A percentile compares a stretch with the other conserved stretches of the same genome.
phyloP scores from a whole-genome alignment of 2,113 vertebrate species.

The Scortum barcoo region DNA sequence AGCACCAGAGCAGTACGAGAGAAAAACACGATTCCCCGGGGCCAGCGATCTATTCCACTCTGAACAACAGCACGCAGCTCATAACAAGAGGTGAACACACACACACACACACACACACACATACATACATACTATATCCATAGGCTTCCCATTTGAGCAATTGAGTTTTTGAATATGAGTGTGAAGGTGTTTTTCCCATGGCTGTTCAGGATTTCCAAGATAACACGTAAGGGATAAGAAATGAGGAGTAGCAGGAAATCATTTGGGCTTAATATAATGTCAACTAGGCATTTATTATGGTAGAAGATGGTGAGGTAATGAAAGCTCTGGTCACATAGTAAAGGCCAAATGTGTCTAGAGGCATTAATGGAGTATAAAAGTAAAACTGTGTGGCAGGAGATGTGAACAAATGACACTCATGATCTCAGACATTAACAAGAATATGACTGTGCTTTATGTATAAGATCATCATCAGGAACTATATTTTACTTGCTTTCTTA shows the following conservation, averaged over 20 bases:
- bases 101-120: slow-evolving; percentile 19
- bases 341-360: background rate
- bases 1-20: slow-evolving; percentile 48
- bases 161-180: slow-evolving; percentile 35
- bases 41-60: slow-evolving; percentile 55
- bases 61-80: slow-evolving; percentile 70
- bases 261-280: background rate
- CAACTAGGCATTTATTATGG: background rate
- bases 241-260: background rate
- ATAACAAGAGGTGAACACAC: slow-evolving; percentile 67
- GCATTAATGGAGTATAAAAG: background rate
- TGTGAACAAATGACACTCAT: background rate
- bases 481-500: background rate
- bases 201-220: slow-evolving; percentile 2
- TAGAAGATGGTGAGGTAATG: background rate
- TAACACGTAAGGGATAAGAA: background rate
- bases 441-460: background rate
- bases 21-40: slow-evolving; percentile 76
- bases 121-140: slow-evolving; percentile 19
- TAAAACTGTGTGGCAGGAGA: background rate
- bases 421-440: background rate
- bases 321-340: background rate
- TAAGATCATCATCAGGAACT: background rate
- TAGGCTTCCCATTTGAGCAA: slow-evolving; percentile 31
- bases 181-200: slow-evolving; percentile 1